Percentiles rank a stretch among this genome's conserved stretches.
These are phyloP conservation scores for Myrmecobius fasciatus DNA, from an alignment of 2,113 vertebrate species.

Conservation along the genomic window DNA sequence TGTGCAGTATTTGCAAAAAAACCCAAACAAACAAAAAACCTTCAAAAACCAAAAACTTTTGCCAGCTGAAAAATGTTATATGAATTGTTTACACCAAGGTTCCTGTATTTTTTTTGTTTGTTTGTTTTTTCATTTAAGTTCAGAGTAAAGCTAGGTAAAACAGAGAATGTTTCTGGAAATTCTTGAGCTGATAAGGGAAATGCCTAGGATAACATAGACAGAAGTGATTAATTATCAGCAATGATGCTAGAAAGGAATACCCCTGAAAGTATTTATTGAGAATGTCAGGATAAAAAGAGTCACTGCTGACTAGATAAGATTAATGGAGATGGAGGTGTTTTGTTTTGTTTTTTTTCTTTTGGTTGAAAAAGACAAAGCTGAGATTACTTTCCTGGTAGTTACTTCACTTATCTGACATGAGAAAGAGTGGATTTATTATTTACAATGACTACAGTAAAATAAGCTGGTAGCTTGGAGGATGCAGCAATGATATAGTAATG, in stretches of 20 bases:
- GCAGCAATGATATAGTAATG: background rate
- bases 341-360: too few species aligned
- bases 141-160: background rate
- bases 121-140: background rate
- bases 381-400: background rate
- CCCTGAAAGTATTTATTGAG: conserved; percentile 37
- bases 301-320: background rate
- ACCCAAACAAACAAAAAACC: too few species aligned
- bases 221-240: conserved; percentile 4
- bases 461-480: background rate
- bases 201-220: background rate
- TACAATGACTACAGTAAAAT: background rate
- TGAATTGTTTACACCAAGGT: background rate
- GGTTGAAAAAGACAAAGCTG: background rate
- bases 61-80: background rate
- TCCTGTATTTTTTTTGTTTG: too few species aligned
- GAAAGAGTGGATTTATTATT: conserved; percentile 4
- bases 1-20: background rate
- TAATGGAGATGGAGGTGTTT: background rate
- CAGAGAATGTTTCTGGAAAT: conserved; percentile 61
- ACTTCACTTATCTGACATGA: background rate
- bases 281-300: conserved; percentile 7
- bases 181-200: conserved; percentile 60
- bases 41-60: background rate
- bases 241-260: conserved; percentile 15